Evolutionary conservation across 1,140 invertebrate species (phyloP).

Genomic region (Bemisia tabaci): DNA sequence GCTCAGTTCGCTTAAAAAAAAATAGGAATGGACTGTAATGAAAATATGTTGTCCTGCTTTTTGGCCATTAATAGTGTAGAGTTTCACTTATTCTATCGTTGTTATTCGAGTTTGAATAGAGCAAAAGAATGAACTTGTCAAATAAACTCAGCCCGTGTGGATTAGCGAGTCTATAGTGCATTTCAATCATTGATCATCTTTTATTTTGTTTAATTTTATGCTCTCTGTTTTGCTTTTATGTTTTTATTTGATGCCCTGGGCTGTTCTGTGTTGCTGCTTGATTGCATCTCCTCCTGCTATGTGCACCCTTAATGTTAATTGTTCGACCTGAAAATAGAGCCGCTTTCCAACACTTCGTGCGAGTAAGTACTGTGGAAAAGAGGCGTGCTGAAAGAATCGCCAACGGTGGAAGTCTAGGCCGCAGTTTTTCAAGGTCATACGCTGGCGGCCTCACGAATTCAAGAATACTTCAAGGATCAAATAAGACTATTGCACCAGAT

Average conservation of each 20-base stretch:
- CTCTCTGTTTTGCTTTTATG: constrained; percentile 2
- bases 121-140: too few relatives aligned
- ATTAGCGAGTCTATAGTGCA: too few relatives aligned
- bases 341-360: constrained; percentile 38
- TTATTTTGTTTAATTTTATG: too few relatives aligned
- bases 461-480: not conserved
- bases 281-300: not conserved
- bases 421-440: constrained; percentile 34
- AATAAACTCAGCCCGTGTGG: too few relatives aligned
- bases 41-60: too few relatives aligned
- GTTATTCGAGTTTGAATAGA: too few relatives aligned
- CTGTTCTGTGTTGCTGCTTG: constrained; percentile 2
- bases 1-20: too few relatives aligned
- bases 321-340: constrained; percentile 8
- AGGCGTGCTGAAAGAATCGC: constrained; percentile 35
- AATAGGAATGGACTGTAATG: too few relatives aligned
- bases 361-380: constrained; percentile 33
- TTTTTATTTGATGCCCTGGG: constrained; percentile 2
- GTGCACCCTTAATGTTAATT: not conserved
- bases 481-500: not conserved
- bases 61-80: too few relatives aligned
- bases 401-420: constrained; percentile 35
- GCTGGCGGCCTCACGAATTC: constrained; percentile 19
- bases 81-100: too few relatives aligned
- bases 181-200: too few relatives aligned